Conservation (phyloP, 2,113 vertebrate species). For the Spermophilus dauricus region DNA sequence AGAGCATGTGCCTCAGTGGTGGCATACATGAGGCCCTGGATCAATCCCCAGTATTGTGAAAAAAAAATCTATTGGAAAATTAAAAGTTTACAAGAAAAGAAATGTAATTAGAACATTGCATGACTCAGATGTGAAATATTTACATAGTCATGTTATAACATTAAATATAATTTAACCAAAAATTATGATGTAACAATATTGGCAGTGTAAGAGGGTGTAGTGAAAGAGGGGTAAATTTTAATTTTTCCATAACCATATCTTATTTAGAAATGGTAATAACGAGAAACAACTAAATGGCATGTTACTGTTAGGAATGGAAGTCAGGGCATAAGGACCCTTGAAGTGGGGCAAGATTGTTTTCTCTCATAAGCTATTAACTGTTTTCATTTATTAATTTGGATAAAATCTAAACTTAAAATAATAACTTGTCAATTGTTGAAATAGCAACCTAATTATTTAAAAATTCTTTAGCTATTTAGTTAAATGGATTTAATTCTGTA, state of each 20-base stretch:
- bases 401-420: slow-evolving; percentile 43
- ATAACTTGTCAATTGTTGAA: not conserved
- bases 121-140: not conserved
- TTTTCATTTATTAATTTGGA: slow-evolving; percentile 18
- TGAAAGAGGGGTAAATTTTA: not conserved
- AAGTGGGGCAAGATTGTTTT: not conserved
- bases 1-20: no score
- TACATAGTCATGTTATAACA: not conserved
- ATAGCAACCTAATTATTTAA: slow-evolving; percentile 25
- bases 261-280: not conserved
- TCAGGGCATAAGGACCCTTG: not conserved
- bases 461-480: not conserved
- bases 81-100: slow-evolving; percentile 14
- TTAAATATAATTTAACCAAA: slow-evolving; percentile 45
- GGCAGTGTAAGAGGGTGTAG: not conserved
- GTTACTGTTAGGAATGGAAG: not conserved
- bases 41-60: not conserved
- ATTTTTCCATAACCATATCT: slow-evolving; percentile 4
- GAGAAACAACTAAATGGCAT: not conserved
- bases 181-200: not conserved
- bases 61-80: not conserved
- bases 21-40: no score
- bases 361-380: not conserved
- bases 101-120: not conserved
- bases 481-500: slow-evolving; percentile 45